These are phyloP conservation scores for Lagopus muta DNA, from an alignment of 2,113 vertebrate species.

Conservation along the genomic window DNA sequence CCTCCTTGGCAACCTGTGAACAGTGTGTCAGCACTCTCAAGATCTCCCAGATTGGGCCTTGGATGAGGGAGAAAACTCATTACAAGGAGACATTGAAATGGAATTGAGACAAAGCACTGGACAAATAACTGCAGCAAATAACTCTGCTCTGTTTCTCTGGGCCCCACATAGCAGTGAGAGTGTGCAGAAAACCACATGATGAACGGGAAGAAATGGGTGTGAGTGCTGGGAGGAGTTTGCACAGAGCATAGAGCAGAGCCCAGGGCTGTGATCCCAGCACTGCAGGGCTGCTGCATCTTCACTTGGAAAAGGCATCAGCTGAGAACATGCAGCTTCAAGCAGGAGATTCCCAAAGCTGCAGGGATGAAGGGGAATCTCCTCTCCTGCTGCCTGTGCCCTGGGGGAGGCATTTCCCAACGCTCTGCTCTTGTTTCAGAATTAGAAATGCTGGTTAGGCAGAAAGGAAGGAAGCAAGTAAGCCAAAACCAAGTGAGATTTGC, in stretches of 20 bases:
- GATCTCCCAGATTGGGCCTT: no score
- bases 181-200: rapidly evolving
- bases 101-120: background rate
- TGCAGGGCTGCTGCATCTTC: rapidly evolving
- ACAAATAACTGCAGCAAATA: background rate
- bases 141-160: rapidly evolving
- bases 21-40: no score
- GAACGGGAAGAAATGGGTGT: background rate
- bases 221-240: background rate
- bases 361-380: background rate
- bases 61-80: background rate
- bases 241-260: background rate
- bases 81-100: background rate
- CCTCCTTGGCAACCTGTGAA: no score
- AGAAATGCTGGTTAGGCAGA: background rate
- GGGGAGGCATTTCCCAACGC: background rate
- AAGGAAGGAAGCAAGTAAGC: background rate
- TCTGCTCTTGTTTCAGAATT: rapidly evolving
- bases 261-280: rapidly evolving
- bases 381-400: background rate
- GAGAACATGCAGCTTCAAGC: background rate
- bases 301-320: background rate
- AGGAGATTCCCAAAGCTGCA: background rate
- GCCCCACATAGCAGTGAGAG: rapidly evolving
- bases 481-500: background rate